Conservation (phyloP, 2,888 invertebrate species). For the Drosophila tripunctata region DNA sequence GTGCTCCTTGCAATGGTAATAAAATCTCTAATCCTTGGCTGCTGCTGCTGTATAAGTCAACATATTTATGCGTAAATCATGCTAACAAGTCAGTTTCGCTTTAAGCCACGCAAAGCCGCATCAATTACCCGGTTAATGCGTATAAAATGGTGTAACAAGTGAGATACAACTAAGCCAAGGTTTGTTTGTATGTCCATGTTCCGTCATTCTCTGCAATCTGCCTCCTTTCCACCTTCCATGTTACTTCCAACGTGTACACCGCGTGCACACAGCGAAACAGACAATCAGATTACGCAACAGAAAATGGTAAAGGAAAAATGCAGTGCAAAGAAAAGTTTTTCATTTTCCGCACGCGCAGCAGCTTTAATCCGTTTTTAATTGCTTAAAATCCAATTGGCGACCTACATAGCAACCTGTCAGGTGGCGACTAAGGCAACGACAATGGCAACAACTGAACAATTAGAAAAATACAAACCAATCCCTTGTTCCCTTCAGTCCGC, state of each 20-base stretch:
- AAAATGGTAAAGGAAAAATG: constrained; percentile 30
- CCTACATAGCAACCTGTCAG: constrained; percentile 55
- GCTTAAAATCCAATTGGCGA: constrained; percentile 78
- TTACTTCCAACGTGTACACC: no score
- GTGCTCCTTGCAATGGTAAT: not conserved
- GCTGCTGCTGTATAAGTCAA: constrained; percentile 5
- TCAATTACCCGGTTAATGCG: constrained; percentile 70
- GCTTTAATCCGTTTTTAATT: constrained; percentile 77
- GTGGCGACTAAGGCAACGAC: not conserved
- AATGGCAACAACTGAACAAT: constrained; percentile 6
- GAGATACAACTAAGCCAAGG: constrained; percentile 24
- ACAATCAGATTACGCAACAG: constrained; percentile 67
- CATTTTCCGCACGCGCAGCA: constrained; percentile 51
- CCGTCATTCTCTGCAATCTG: not conserved
- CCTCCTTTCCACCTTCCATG: not conserved
- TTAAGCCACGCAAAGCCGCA: constrained; percentile 65
- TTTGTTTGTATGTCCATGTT: constrained; percentile 11
- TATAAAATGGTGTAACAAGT: constrained; percentile 66
- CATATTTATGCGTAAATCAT: constrained; percentile 12
- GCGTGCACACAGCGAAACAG: constrained; percentile 13
- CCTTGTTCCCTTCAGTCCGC: not conserved
- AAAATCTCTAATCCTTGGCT: constrained; percentile 3
- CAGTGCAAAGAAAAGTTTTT: constrained; percentile 42
- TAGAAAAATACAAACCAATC: not conserved
- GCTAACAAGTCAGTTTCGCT: constrained; percentile 27